Percentiles rank a stretch among this genome's conserved stretches.
Evolutionary conservation across 2,888 invertebrate species (phyloP).

Genomic region (Alsophila aescularia): DNA sequence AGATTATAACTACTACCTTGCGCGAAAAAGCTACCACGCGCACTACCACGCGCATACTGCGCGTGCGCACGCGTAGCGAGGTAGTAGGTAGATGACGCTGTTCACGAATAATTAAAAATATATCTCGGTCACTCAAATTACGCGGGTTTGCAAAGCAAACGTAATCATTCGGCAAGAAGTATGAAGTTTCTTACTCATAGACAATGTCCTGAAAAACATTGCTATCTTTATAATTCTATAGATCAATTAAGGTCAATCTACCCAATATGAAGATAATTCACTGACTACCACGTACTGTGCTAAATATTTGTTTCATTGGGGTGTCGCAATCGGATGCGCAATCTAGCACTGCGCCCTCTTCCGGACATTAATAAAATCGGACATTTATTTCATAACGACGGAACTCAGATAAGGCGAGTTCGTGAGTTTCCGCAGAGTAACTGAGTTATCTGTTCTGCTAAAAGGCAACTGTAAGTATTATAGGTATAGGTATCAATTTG

Average conservation of each 20-base stretch:
- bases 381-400: constrained; percentile 76
- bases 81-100: too few relatives aligned
- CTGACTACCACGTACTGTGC: constrained; percentile 45
- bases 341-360: constrained; percentile 71
- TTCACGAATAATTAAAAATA: too few relatives aligned
- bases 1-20: too few relatives aligned
- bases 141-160: too few relatives aligned
- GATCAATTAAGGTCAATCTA: neutral
- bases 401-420: constrained; percentile 72
- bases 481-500: neutral
- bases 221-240: too few relatives aligned
- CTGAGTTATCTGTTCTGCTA: constrained; percentile 35
- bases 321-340: constrained; percentile 67
- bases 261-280: neutral
- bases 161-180: too few relatives aligned
- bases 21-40: too few relatives aligned
- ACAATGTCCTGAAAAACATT: too few relatives aligned
- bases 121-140: too few relatives aligned
- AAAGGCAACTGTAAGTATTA: constrained; percentile 14
- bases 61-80: too few relatives aligned
- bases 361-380: constrained; percentile 76
- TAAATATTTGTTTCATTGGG: constrained; percentile 73
- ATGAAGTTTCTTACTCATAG: too few relatives aligned
- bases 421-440: constrained; percentile 51
- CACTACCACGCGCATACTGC: too few relatives aligned